A percentile compares a stretch with the other conserved stretches of the same genome.
Conservation (phyloP, 2,888 invertebrate genomes). For the Ceramica pisi region DNA sequence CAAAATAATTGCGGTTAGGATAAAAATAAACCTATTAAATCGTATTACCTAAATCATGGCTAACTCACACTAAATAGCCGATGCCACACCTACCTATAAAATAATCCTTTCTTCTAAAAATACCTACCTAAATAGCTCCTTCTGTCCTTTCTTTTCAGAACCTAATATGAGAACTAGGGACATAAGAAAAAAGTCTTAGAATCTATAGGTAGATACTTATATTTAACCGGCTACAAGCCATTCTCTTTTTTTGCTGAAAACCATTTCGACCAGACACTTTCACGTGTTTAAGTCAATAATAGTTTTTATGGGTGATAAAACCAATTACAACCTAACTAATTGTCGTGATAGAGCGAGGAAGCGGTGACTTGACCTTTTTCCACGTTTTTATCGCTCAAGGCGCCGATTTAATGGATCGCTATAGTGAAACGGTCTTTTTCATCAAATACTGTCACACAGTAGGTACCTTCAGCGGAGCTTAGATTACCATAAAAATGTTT, state of each 20-base stretch:
- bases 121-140: neutral
- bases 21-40: neutral
- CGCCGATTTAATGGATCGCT: slow-evolving; percentile 68
- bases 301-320: slow-evolving; percentile 64
- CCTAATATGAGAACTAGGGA: neutral
- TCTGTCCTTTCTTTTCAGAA: neutral
- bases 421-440: slow-evolving; percentile 59
- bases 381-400: slow-evolving; percentile 76
- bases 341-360: slow-evolving; percentile 78
- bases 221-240: slow-evolving; percentile 18
- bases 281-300: slow-evolving; percentile 56
- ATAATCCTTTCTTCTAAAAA: neutral
- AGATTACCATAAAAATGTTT: neutral
- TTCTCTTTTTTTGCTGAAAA: slow-evolving; percentile 42
- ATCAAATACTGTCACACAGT: slow-evolving; percentile 53
- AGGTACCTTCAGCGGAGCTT: no score
- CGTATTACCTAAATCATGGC: no score
- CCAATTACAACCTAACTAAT: slow-evolving; percentile 69
- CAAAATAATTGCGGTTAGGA: neutral
- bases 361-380: slow-evolving; percentile 77
- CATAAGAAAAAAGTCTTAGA: neutral
- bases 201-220: neutral
- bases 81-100: neutral
- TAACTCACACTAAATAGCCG: neutral
- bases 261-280: slow-evolving; percentile 48